Conservation (phyloP, 1,140 invertebrate genomes). For the Monomorium pharaonis region DNA sequence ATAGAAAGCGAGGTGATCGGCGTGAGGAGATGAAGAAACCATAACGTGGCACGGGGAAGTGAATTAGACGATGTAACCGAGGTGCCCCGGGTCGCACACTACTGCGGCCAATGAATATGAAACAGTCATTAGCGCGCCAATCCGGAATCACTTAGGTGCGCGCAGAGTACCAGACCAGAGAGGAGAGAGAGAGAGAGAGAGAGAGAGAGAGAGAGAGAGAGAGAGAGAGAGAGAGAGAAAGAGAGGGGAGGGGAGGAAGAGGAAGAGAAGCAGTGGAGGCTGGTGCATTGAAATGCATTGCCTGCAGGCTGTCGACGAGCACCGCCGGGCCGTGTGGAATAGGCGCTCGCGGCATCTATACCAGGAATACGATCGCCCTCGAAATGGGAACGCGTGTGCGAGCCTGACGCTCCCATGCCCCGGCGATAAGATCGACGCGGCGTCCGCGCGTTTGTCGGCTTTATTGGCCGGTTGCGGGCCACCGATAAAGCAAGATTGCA, state of each 20-base stretch:
- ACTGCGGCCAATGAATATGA: conserved; percentile 76
- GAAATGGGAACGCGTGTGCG: conserved; percentile 58
- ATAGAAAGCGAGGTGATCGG: background rate
- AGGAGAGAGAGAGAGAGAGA: background rate
- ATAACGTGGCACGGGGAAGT: conserved; percentile 22
- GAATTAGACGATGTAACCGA: conserved; percentile 51
- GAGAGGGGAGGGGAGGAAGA: background rate
- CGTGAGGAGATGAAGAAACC: conserved; percentile 44
- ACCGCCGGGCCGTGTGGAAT: conserved; percentile 32
- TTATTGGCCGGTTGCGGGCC: conserved; percentile 73
- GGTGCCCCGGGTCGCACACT: conserved; percentile 32
- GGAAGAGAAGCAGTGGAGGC: conserved; percentile 13
- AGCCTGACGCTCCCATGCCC: background rate
- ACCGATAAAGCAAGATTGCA: conserved; percentile 76
- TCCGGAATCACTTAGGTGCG: conserved; percentile 76
- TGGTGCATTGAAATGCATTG: conserved; percentile 77
- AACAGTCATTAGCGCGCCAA: conserved; percentile 78
- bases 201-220: background rate
- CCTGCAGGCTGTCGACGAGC: conserved; percentile 48
- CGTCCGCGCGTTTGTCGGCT: conserved; percentile 69
- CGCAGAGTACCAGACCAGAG: conserved; percentile 31
- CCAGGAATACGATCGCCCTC: conserved; percentile 58
- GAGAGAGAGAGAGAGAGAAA: background rate
- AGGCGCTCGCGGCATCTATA: conserved; percentile 48
- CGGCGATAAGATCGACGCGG: conserved; percentile 72